Evolutionary conservation across 2,113 vertebrate species (phyloP).

Genomic region (Myocastor coypus): DNA sequence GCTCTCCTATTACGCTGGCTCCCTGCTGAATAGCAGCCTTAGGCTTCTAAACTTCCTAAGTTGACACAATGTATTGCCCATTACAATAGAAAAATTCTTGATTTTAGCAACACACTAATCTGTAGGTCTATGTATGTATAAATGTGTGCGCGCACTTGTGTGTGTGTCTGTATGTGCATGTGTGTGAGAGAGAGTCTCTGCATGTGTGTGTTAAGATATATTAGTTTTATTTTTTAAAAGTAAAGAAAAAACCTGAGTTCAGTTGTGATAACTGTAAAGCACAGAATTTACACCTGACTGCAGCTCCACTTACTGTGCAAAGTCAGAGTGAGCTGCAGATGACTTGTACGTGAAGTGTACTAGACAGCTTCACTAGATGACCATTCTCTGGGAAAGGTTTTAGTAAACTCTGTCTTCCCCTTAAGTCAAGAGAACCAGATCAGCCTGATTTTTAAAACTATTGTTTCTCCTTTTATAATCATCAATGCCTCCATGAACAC

Average conservation of each 20-base stretch:
- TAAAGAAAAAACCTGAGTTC: not conserved
- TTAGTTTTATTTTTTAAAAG: not conserved
- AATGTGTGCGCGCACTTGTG: not conserved
- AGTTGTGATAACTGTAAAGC: not conserved
- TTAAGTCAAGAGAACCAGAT: not conserved
- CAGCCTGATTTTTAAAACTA: not conserved
- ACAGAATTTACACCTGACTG: not conserved
- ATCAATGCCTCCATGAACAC: not conserved
- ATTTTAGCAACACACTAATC: not conserved
- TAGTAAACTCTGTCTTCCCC: not conserved
- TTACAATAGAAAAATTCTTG: not conserved
- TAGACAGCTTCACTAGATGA: not conserved
- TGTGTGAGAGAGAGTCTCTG: too few species aligned
- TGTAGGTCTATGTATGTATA: too few species aligned
- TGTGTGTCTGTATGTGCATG: not conserved
- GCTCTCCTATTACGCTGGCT: too few species aligned
- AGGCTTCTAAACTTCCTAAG: too few species aligned
- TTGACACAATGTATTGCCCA: too few species aligned
- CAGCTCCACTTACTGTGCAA: not conserved
- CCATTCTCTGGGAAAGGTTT: not conserved
- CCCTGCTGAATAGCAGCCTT: too few species aligned
- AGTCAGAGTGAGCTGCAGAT: not conserved
- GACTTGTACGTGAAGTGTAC: not conserved
- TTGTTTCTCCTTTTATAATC: not conserved
- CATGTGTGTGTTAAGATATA: not conserved